Evolutionary conservation across 1,140 invertebrate genomes (phyloP), one percentile per base, ranked within the genome.

Genomic region (Drosophila gunungcola): DNA sequence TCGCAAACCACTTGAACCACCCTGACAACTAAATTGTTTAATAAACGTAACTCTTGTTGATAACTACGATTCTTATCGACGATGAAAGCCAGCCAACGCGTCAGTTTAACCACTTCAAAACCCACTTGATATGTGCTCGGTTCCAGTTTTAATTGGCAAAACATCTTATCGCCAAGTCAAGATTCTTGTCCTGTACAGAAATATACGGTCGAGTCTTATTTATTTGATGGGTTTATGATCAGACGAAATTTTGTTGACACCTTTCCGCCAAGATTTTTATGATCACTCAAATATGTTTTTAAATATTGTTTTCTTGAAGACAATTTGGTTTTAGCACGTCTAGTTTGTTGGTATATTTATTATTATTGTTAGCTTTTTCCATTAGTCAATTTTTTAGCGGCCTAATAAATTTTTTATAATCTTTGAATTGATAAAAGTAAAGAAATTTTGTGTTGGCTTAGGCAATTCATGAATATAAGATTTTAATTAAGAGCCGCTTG

Each of bases 11-110:
- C 70, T 75, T 16, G 36, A 75, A 27, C 11, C 72, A 16, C 53
- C 73, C 72, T 72, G 76, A 63, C 54, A 80, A 80, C 80, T 61
- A 67, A 79, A 80, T 80, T 63, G 80, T 79, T 83, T 79, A 79
- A 73, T 76, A 84, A 83, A 84, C 75, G 75, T 70, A 70, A 61
- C 64, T 60, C 43, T 48, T 34, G 57, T 74, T 56, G 73, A 76
- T 75, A 39, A 41, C 39, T 61, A 36, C 21, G 70, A 83, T 83
- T 45, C 34, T 32, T 56, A 81, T 78, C 79, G 42, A 11, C 27
- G 29, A 39, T 57, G 11, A 38, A 11, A 56, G 36, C 57, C 55
- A 73, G 69, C 61, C 80, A 78, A 46, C 69, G 54, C 65, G 52
- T 62, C 63, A 61, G 36, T 56, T 69, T 38, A 70, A 11, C n/a